Evolutionary conservation across 2,113 vertebrate genomes (phyloP).

Genomic region (Xiphophorus couchianus): DNA sequence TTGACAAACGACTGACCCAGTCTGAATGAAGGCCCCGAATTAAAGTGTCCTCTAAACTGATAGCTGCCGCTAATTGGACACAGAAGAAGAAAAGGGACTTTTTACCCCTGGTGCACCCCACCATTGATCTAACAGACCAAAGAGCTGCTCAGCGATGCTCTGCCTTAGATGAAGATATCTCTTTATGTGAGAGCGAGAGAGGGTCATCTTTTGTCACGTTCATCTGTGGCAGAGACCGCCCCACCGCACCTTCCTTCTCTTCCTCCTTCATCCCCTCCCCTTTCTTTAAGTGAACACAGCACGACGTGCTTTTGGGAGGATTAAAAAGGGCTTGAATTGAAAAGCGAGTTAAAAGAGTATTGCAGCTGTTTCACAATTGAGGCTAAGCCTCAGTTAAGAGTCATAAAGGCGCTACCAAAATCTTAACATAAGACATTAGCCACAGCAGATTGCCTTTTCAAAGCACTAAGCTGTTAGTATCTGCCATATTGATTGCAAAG

Average conservation of each 20-base stretch:
- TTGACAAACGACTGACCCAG: constrained; percentile 56
- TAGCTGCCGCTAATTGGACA: constrained; percentile 60
- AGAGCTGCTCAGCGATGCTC: constrained; percentile 53
- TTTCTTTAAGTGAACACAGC: constrained; percentile 39
- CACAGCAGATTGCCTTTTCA: constrained; percentile 49
- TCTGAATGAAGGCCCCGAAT: constrained; percentile 44
- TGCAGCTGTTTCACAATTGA: constrained; percentile 36
- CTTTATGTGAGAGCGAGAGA: constrained; percentile 28
- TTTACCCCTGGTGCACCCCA: constrained; percentile 13
- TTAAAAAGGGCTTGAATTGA: constrained; percentile 59
- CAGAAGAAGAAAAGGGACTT: constrained; percentile 21
- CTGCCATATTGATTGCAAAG: constrained; percentile 24
- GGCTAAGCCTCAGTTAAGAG: constrained; percentile 54
- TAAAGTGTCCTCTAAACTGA: constrained; percentile 57
- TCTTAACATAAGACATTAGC: constrained; percentile 54
- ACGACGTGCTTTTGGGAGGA: constrained; percentile 52
- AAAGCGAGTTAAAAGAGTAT: constrained; percentile 47
- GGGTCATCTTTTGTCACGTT: constrained; percentile 53
- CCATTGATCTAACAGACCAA: constrained; percentile 45
- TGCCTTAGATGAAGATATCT: constrained; percentile 47
- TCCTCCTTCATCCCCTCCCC: constrained; percentile 4
- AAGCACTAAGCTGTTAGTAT: constrained; percentile 20
- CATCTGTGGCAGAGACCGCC: constrained; percentile 15
- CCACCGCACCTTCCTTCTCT: background rate
- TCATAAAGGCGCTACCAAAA: constrained; percentile 47